Percentiles rank a stretch among this genome's conserved stretches.
These are phyloP conservation scores for Odontamblyopus lacepedii DNA, from an alignment of 2,797 vertebrate genomes.

Conservation along the genomic window DNA sequence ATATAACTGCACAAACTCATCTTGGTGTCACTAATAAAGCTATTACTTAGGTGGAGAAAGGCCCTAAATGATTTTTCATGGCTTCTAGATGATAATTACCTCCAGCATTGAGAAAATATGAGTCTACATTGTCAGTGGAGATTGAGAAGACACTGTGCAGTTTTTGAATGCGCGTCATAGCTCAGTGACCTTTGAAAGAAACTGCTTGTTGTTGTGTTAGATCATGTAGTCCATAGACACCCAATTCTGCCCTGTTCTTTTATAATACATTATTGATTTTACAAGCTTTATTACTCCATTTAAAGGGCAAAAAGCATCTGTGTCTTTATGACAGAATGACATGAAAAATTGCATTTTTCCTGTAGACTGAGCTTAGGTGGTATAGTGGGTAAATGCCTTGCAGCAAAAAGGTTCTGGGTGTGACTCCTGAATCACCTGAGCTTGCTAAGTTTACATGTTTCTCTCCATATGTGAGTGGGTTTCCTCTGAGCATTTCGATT, in stretches of 20 bases:
- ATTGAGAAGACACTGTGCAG: constrained; percentile 36
- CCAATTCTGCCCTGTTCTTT: constrained; percentile 63
- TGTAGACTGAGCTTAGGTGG: constrained; percentile 6
- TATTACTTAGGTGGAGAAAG: constrained; percentile 71
- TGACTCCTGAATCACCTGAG: no score
- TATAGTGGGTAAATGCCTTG: no score
- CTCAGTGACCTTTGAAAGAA: constrained; percentile 74
- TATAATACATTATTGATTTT: constrained; percentile 79
- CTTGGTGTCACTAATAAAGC: constrained; percentile 80
- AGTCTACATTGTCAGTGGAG: constrained; percentile 61
- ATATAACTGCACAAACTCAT: constrained; percentile 85
- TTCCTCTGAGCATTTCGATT: no score
- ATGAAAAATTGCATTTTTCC: constrained; percentile 19
- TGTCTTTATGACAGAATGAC: constrained; percentile 23
- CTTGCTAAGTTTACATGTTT: no score
- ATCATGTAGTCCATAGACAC: constrained; percentile 62
- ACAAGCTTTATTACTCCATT: constrained; percentile 62
- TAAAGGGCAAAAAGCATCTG: constrained; percentile 56
- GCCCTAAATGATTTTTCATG: constrained; percentile 67
- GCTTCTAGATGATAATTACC: constrained; percentile 69
- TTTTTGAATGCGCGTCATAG: constrained; percentile 61
- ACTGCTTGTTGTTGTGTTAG: constrained; percentile 64
- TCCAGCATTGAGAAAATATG: constrained; percentile 60
- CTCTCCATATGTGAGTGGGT: no score
- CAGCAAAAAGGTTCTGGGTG: no score